phyloP scores from a whole-genome alignment of 2,888 invertebrate species.

The Heliconius aoede region DNA sequence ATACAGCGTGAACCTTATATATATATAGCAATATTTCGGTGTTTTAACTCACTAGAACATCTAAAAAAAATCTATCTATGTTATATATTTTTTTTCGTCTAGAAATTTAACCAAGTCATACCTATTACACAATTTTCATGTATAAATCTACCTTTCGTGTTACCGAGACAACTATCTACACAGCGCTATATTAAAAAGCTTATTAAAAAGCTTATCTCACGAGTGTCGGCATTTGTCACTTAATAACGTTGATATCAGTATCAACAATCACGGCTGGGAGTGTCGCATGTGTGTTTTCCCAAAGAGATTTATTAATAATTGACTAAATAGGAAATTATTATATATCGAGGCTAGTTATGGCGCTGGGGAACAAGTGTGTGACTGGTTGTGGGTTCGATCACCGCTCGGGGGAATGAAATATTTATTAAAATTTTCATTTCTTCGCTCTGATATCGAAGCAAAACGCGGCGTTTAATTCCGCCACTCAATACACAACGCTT shows the following conservation, averaged over 20 bases:
- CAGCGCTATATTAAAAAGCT: conserved; percentile 46
- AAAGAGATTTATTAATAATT: conserved; percentile 43
- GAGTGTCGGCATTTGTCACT: conserved; percentile 57
- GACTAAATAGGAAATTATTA: background rate
- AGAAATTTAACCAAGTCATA: too few species aligned
- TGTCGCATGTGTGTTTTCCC: conserved; percentile 51
- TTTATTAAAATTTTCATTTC: background rate
- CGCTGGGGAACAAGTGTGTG: background rate
- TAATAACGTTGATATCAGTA: conserved; percentile 52
- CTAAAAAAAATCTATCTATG: too few species aligned
- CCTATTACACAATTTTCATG: too few species aligned
- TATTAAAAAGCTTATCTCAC: too few species aligned
- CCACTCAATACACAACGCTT: background rate
- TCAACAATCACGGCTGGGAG: conserved; percentile 56
- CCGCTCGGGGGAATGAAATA: background rate
- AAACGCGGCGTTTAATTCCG: background rate
- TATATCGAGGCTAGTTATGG: background rate
- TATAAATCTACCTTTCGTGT: background rate
- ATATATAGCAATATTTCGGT: too few species aligned
- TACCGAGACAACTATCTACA: conserved; percentile 4
- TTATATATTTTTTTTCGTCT: too few species aligned
- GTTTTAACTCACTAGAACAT: too few species aligned
- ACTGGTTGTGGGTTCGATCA: background rate
- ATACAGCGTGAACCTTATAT: too few species aligned
- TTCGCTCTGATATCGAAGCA: background rate